phyloP scores from a whole-genome alignment of 2,888 invertebrate genomes.

The Synergus japonicus region DNA sequence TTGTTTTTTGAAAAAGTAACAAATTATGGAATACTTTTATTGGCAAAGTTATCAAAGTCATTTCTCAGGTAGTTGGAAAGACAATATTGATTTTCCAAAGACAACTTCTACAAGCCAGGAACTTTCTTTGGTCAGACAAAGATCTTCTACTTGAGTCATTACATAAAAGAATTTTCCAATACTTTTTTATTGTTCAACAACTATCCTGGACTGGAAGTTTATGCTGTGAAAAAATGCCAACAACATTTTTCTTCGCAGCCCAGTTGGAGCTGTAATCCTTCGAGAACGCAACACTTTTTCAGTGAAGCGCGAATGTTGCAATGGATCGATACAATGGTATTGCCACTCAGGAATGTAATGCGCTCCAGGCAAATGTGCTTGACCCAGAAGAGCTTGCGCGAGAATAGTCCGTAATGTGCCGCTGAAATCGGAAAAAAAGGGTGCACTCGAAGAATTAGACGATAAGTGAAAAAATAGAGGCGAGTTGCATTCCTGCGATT shows the following conservation, averaged over 20 bases:
- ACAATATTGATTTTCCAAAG: not conserved
- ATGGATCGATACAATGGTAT: slow-evolving; percentile 63
- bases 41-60: not conserved
- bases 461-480: slow-evolving; percentile 52
- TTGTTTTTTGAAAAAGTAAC: too few species aligned
- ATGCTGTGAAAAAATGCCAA: slow-evolving; percentile 34
- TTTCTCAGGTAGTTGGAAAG: not conserved
- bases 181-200: slow-evolving; percentile 31
- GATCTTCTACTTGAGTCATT: slow-evolving; percentile 4
- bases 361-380: slow-evolving; percentile 61
- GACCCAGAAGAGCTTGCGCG: slow-evolving; percentile 57
- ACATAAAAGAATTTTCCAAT: slow-evolving; percentile 30
- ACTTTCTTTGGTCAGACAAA: slow-evolving; percentile 12
- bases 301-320: slow-evolving; percentile 45
- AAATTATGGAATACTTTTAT: not conserved
- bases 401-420: slow-evolving; percentile 55
- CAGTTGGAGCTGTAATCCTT: slow-evolving; percentile 34
- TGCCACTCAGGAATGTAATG: slow-evolving; percentile 65
- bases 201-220: slow-evolving; percentile 3
- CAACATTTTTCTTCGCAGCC: slow-evolving; percentile 34
- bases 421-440: slow-evolving; percentile 58
- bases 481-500: slow-evolving; percentile 43
- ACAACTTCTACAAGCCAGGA: not conserved
- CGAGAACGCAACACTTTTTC: slow-evolving; percentile 38
- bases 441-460: slow-evolving; percentile 51